Evolutionary conservation across 2,888 invertebrate species (phyloP), one percentile per base, ranked within the genome.

Genomic region (Adelphocoris suturalis): DNA sequence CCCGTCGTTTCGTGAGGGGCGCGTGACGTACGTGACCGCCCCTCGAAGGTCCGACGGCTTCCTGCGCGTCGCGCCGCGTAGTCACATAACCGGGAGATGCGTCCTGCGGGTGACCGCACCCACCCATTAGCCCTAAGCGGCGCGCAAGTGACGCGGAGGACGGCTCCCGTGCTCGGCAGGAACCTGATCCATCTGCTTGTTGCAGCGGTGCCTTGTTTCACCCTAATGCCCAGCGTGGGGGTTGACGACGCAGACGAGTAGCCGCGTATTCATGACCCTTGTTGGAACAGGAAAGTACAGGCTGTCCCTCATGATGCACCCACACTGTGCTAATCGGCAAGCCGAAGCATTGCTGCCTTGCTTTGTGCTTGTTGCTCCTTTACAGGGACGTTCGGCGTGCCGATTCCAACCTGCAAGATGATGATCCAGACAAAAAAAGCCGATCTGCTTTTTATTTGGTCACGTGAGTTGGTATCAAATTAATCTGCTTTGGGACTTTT

Each of bases 21-120:
- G 46, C 80, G 81, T 81, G 81, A 82, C 82, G 52, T 52, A 82
- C 82, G 82, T 82, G 82, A 82, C 82, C 52, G n/a, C 23, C 48
- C 52, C 19, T 61, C 61, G 61, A 1, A 61, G 19, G 23, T 7
- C 23, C 37, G 2, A 2, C 68, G 23, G 68, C 68, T 68, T 68
- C 68, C 23, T 52, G 5, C 68, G n/a, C n/a, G 37, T 37, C 37
- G 37, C 37, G 37, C 68, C 9, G 23, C 12, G 12, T 9, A 61
- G 61, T 19, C 61, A 61, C 61, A 19, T 61, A 9, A 14, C 52
- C 9, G n/a, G 61, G 61, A n/a, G 16, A 12, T 14, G 12, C 61
- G 0, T 9, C n/a, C 61, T 61, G 52, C 52, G 37, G 37, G 37
- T 37, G 7, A 37, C 37, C 37, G 2, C 7, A 2, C 37, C 37